Conservation (phyloP, 2,888 invertebrate species). For the Andrena praecox region DNA sequence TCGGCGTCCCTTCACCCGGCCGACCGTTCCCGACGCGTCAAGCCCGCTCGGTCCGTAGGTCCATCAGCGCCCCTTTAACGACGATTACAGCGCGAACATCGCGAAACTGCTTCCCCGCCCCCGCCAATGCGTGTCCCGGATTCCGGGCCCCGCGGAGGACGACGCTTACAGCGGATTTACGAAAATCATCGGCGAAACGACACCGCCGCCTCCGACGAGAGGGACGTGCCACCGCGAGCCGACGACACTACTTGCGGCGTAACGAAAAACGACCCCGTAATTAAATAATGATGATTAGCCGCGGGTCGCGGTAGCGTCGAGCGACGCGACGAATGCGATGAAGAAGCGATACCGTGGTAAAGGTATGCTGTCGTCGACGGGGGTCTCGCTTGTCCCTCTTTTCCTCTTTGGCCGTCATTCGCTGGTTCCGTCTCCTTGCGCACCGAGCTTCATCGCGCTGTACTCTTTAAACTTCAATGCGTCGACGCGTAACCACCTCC, state of each 20-base stretch:
- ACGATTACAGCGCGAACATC: not conserved
- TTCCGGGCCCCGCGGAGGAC: no score
- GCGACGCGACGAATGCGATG: slow-evolving; percentile 81
- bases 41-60: not conserved
- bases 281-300: slow-evolving; percentile 83
- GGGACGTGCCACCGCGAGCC: slow-evolving; percentile 48
- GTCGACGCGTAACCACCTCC: slow-evolving; percentile 17
- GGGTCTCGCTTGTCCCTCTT: slow-evolving; percentile 65
- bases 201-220: slow-evolving; percentile 1
- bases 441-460: not conserved
- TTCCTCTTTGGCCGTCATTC: slow-evolving; percentile 31
- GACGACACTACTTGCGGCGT: slow-evolving; percentile 46
- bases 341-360: slow-evolving; percentile 80
- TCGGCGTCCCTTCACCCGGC: not conserved
- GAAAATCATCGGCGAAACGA: slow-evolving; percentile 39
- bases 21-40: not conserved
- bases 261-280: slow-evolving; percentile 78
- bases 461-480: slow-evolving; percentile 22
- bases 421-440: slow-evolving; percentile 20
- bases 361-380: slow-evolving; percentile 79
- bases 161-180: slow-evolving; percentile 21
- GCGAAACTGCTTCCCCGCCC: slow-evolving; percentile 5
- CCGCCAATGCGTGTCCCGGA: no score
- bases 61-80: slow-evolving; percentile 8
- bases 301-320: slow-evolving; percentile 73